These are phyloP conservation scores for Tragelaphus imberbis DNA, from an alignment of 2,113 vertebrate species.

Conservation along the genomic window DNA sequence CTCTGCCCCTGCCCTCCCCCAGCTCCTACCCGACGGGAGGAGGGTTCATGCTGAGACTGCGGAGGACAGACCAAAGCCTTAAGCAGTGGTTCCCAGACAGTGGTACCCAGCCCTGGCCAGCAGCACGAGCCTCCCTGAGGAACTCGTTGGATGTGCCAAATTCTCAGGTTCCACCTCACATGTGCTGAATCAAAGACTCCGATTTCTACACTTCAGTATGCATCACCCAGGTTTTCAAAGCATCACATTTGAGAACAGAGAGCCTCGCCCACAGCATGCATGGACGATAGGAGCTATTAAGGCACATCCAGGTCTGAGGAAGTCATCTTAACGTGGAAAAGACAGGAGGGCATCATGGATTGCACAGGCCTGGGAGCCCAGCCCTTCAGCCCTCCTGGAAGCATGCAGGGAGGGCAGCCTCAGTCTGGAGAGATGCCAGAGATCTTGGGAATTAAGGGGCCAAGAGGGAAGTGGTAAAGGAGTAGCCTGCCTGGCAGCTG, in stretches of 20 bases:
- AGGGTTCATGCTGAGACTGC: background rate
- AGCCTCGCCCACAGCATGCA: background rate
- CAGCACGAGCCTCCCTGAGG: background rate
- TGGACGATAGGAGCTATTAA: accelerated
- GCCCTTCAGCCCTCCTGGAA: background rate
- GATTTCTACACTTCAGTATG: background rate
- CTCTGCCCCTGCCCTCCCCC: background rate
- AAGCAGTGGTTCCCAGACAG: background rate
- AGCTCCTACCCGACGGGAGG: background rate
- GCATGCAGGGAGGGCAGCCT: background rate
- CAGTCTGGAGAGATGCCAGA: background rate
- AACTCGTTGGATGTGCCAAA: background rate
- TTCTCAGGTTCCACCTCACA: background rate
- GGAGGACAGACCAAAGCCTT: background rate
- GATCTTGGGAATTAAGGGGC: background rate
- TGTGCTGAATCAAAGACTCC: background rate
- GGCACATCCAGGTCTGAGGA: too few relatives aligned
- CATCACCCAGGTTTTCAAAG: too few relatives aligned
- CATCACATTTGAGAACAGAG: background rate
- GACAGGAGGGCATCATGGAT: background rate
- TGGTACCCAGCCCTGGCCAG: background rate
- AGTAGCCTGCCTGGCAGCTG: background rate
- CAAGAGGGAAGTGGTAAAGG: background rate
- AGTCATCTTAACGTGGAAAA: background rate
- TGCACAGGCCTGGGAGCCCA: background rate